Conservation (phyloP, 2,113 vertebrate species). For the Gallinago jamesoni region DNA sequence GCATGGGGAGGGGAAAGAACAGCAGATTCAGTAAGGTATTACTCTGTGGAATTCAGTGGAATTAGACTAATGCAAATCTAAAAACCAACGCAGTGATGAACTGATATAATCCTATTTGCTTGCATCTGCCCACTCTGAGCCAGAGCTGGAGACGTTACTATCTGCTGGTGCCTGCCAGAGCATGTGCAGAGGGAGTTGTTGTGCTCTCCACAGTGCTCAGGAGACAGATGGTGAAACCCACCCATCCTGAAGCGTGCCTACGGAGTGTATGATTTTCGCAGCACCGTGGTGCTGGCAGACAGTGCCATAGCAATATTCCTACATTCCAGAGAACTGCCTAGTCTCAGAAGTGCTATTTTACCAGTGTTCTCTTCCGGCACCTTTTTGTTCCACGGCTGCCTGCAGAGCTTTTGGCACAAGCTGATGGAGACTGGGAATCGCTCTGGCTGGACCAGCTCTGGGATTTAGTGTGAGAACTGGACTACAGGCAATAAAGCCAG, state of each 20-base stretch:
- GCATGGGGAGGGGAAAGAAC: neutral
- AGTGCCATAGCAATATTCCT: neutral
- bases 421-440: neutral
- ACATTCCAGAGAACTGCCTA: neutral
- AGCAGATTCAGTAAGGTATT: neutral
- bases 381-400: neutral
- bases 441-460: neutral
- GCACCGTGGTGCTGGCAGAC: neutral
- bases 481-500: neutral
- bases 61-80: neutral
- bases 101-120: slow-evolving; percentile 25
- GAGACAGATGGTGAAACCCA: slow-evolving; percentile 62
- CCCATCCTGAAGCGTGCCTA: neutral
- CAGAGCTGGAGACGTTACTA: neutral
- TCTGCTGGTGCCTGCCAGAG: neutral
- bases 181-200: slow-evolving; percentile 38
- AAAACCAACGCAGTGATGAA: neutral
- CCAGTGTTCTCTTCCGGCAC: neutral
- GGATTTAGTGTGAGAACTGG: neutral
- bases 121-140: slow-evolving; percentile 6
- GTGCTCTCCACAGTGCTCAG: neutral
- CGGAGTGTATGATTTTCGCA: neutral
- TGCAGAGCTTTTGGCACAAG: neutral
- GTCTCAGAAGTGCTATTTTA: neutral
- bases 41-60: neutral